Percentiles rank a stretch among this genome's conserved stretches.
Evolutionary conservation across 2,888 invertebrate genomes (phyloP).

Genomic region (Scrobipalpa costella): DNA sequence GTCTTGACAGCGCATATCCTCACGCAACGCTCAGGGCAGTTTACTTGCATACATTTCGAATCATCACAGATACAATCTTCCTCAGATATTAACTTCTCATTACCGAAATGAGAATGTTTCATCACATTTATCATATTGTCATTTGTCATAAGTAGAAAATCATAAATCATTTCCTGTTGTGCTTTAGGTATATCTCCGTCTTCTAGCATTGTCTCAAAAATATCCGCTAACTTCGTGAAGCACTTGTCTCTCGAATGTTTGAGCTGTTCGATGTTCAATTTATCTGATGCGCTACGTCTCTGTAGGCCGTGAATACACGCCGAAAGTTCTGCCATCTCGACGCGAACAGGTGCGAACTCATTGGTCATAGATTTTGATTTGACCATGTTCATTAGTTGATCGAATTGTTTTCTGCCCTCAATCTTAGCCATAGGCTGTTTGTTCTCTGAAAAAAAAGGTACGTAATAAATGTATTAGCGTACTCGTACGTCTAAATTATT

Average conservation of each 20-base stretch:
- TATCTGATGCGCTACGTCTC: conserved; percentile 39
- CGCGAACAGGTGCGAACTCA: conserved; percentile 39
- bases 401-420: conserved; percentile 51
- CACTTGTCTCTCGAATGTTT: conserved; percentile 48
- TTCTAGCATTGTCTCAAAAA: conserved; percentile 48
- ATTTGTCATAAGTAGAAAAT: conserved; percentile 49
- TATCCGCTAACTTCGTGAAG: conserved; percentile 45
- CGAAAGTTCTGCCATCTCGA: conserved; percentile 43
- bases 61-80: conserved; percentile 56
- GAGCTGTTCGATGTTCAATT: conserved; percentile 39
- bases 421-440: not conserved
- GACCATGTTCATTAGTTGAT: conserved; percentile 45
- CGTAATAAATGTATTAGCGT: too few species aligned
- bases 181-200: conserved; percentile 35
- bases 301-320: conserved; percentile 46
- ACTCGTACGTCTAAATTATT: too few species aligned
- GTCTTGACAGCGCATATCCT: conserved; percentile 54
- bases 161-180: conserved; percentile 34
- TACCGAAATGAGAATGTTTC: conserved; percentile 60
- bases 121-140: conserved; percentile 55
- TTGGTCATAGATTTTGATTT: conserved; percentile 42
- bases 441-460: conserved; percentile 1
- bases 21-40: conserved; percentile 53
- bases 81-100: conserved; percentile 44
- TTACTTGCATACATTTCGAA: conserved; percentile 46